Conservation (phyloP, 2,888 invertebrate species). For the Nomada goodeniana region DNA sequence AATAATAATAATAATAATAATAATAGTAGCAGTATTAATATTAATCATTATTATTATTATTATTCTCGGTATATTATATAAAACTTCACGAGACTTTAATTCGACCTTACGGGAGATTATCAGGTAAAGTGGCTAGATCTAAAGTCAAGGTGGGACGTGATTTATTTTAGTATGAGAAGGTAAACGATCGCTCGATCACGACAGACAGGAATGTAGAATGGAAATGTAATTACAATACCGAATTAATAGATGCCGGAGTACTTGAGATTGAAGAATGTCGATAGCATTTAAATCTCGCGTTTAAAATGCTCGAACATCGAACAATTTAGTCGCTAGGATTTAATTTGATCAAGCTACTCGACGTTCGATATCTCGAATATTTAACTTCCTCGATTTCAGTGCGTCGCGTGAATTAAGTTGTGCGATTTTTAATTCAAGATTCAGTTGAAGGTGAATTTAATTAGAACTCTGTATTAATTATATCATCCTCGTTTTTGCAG, state of each 20-base stretch:
- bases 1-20: no score
- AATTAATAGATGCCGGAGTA: constrained; percentile 4
- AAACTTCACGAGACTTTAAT: no score
- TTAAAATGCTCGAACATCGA: no score
- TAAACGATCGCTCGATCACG: constrained; percentile 11
- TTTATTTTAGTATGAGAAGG: background rate
- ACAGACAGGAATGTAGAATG: background rate
- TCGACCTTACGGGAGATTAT: background rate
- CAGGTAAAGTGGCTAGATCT: background rate
- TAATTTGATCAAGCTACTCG: background rate
- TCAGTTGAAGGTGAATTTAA: background rate
- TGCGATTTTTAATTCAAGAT: background rate
- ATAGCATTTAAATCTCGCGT: no score
- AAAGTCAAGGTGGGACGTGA: background rate
- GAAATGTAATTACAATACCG: background rate
- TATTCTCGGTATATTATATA: no score
- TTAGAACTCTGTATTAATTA: background rate
- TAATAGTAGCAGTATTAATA: no score
- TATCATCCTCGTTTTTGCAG: constrained; percentile 84
- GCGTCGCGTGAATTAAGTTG: background rate
- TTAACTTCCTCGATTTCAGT: no score
- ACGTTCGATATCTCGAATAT: no score
- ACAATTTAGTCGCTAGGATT: background rate
- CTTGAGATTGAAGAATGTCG: background rate
- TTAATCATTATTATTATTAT: no score